Evolutionary conservation across 2,888 invertebrate genomes (phyloP), one percentile per base, ranked within the genome.

Genomic region (Frankliniella intonsa): DNA sequence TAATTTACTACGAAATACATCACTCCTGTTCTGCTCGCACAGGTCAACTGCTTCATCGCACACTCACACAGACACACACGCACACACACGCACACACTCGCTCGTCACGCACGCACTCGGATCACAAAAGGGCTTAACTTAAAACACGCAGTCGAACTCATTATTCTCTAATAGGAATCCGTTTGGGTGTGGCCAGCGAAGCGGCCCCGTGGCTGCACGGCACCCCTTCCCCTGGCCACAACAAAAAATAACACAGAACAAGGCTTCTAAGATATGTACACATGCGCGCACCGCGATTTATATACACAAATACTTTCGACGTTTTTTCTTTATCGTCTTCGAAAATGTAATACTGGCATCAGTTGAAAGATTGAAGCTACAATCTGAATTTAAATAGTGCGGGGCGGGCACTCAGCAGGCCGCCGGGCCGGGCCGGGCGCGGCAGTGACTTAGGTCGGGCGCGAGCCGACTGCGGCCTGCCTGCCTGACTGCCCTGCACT

Each of bases 161-260:
- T 76, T 76, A 76, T 25, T 76, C 69, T 76, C 69, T 76, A 76
- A 76, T 76, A 76, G 69, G 69, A 76, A 76, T 76, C 69, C 69
- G 69, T 25, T 25, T 76, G 25, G 69, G 25, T 22, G 69, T 22
- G 69, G 25, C 22, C 69, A 25, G 69, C 11, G 69, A n/a, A 12
- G 69, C 25, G 69, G 25, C 25, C 38, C 38, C 38, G 38, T 5
- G 38, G 38, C 38, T 38, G 38, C 38, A 38, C 38, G 38, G 38
- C 69, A 22, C n/a, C 69, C 69, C 69, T 76, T 38, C 38, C 38
- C 62, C n/a, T 9, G 69, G 25, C 25, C 69, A 76, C 69, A 76
- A 76, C 22, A 55, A 55, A 55, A 55, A 55, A 55, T 55, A 55
- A 55, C 55, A 69, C 69, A 76, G 12, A 22, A 76, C 69, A 76